phyloP scores from a whole-genome alignment of 2,797 vertebrate genomes.

The Ctenopoma kingsleyae region DNA sequence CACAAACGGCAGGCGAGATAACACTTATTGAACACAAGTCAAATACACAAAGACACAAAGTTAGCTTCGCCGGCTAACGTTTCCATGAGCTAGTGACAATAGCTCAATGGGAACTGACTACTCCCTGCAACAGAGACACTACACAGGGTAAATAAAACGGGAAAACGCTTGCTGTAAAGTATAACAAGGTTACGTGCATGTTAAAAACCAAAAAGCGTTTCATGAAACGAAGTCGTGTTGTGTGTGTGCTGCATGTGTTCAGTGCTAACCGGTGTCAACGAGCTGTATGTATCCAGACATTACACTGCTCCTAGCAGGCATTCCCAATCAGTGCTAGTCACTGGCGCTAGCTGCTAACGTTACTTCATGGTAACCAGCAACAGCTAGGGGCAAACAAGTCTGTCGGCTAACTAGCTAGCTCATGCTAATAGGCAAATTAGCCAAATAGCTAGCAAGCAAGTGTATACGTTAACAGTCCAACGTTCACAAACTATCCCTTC shows the following conservation, averaged over 20 bases:
- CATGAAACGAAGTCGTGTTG: background rate
- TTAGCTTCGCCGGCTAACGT: slow-evolving; percentile 74
- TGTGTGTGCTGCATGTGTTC: slow-evolving; percentile 24
- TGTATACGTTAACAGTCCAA: slow-evolving; percentile 63
- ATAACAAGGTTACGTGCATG: background rate
- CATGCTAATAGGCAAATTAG: slow-evolving; percentile 79
- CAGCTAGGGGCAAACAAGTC: slow-evolving; percentile 70
- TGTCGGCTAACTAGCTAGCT: slow-evolving; percentile 72
- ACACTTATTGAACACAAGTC: slow-evolving; percentile 61
- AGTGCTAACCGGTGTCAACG: slow-evolving; percentile 62
- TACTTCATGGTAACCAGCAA: slow-evolving; percentile 64
- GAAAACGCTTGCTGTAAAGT: slow-evolving; percentile 3
- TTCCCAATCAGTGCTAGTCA: slow-evolving; percentile 78
- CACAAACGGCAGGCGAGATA: slow-evolving; percentile 10
- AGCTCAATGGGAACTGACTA: slow-evolving; percentile 74
- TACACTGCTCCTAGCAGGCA: slow-evolving; percentile 65
- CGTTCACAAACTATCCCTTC: slow-evolving; percentile 58
- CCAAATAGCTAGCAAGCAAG: slow-evolving; percentile 70
- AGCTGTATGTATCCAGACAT: slow-evolving; percentile 63
- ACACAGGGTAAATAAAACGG: slow-evolving; percentile 25
- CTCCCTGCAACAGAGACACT: slow-evolving; percentile 48
- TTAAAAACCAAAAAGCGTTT: background rate
- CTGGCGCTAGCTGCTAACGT: slow-evolving; percentile 74
- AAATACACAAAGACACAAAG: slow-evolving; percentile 78
- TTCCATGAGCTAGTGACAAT: slow-evolving; percentile 79